These are phyloP conservation scores for Fopius arisanus DNA, from an alignment of 1,140 invertebrate genomes.

Conservation along the genomic window DNA sequence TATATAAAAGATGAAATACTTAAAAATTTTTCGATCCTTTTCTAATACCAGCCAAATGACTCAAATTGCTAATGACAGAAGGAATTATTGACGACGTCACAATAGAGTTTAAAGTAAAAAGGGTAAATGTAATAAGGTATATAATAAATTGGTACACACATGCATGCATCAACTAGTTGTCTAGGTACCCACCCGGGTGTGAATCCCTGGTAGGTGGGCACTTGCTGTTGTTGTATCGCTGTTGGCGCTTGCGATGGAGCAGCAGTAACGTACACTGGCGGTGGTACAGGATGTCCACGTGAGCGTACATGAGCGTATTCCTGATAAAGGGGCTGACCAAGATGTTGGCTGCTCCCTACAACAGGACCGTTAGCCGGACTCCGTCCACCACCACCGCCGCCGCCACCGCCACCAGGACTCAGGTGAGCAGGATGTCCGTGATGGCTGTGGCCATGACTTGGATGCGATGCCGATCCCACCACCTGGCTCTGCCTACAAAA, in stretches of 20 bases:
- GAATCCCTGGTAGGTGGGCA: constrained; percentile 65
- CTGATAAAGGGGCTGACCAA: constrained; percentile 63
- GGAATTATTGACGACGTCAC: no score
- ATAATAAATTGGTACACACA: constrained; percentile 62
- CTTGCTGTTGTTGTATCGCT: constrained; percentile 62
- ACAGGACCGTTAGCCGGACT: constrained; percentile 55
- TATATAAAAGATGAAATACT: no score
- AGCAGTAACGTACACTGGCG: constrained; percentile 62
- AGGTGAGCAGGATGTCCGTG: constrained; percentile 58
- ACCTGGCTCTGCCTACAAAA: constrained; percentile 63
- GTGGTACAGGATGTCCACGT: constrained; percentile 59
- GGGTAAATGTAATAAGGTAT: no score
- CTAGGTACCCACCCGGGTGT: constrained; percentile 66
- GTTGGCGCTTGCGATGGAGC: constrained; percentile 58
- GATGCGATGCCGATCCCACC: constrained; percentile 57
- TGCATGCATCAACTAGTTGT: constrained; percentile 65
- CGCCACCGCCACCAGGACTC: constrained; percentile 51
- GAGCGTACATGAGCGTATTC: constrained; percentile 62
- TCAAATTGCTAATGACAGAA: no score
- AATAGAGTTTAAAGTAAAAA: no score
- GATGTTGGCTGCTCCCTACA: constrained; percentile 56
- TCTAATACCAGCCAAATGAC: no score
- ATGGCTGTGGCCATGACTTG: constrained; percentile 59
- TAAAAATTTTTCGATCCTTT: no score
- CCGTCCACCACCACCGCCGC: constrained; percentile 50